These are phyloP conservation scores for Himalopsyche kuldschensis DNA, from an alignment of 2,888 invertebrate species.

Conservation along the genomic window DNA sequence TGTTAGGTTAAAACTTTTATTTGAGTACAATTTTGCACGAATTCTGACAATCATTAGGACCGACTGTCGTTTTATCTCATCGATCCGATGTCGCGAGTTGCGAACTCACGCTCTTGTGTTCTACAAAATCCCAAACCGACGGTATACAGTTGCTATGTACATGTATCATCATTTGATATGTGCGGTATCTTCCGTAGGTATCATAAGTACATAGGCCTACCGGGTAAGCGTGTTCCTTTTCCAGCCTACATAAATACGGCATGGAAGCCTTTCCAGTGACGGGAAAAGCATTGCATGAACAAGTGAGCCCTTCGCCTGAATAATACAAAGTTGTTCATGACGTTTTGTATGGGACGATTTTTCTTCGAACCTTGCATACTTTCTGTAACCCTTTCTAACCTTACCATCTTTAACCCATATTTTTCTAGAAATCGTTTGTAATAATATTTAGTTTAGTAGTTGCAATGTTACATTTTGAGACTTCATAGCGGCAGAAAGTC, in stretches of 20 bases:
- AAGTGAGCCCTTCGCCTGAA: neutral
- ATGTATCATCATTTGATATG: slow-evolving; percentile 4
- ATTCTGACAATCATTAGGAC: too few relatives aligned
- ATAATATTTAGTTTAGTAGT: too few relatives aligned
- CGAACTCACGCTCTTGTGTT: neutral
- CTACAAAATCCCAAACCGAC: slow-evolving; percentile 2
- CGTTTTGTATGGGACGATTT: too few relatives aligned
- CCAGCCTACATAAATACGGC: neutral
- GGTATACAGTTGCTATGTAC: slow-evolving; percentile 1
- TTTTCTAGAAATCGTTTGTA: too few relatives aligned
- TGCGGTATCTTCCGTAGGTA: neutral
- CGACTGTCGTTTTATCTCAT: too few relatives aligned
- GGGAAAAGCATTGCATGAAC: neutral
- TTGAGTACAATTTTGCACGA: too few relatives aligned
- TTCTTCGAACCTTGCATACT: too few relatives aligned
- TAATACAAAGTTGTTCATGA: neutral
- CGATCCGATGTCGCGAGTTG: neutral
- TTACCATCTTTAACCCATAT: too few relatives aligned
- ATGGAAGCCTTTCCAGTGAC: neutral
- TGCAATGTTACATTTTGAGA: too few relatives aligned
- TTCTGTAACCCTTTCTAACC: too few relatives aligned
- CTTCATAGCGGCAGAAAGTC: too few relatives aligned
- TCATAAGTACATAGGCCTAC: neutral
- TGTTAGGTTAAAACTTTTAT: too few relatives aligned
- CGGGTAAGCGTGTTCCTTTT: neutral